Conservation (phyloP, 1,140 invertebrate species). For the Leptinotarsa lineolata region DNA sequence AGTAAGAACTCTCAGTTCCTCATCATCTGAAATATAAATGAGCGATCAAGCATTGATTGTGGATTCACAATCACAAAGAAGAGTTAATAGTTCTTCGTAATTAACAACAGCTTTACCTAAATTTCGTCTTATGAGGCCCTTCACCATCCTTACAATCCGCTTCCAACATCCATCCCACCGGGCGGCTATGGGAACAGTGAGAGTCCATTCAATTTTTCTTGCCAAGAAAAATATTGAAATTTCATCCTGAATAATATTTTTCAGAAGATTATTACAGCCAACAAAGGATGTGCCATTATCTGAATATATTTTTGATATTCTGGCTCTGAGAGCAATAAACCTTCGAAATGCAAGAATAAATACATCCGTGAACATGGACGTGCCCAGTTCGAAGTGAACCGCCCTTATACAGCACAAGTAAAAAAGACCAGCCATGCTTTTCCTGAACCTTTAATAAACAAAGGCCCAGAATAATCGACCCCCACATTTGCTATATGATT, state of each 20-base stretch:
- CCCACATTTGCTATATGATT: not conserved
- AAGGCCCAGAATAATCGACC: slow-evolving; percentile 47
- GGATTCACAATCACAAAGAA: too few relatives aligned
- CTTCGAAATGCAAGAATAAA: slow-evolving; percentile 47
- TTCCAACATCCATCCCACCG: slow-evolving; percentile 37
- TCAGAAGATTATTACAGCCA: slow-evolving; percentile 40
- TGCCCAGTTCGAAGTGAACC: slow-evolving; percentile 52
- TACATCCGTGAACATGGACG: slow-evolving; percentile 43
- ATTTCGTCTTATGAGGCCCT: too few relatives aligned
- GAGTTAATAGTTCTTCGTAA: too few relatives aligned
- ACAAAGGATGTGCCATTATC: slow-evolving; percentile 3
- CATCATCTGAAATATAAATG: too few relatives aligned
- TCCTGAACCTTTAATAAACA: slow-evolving; percentile 37
- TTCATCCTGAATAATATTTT: not conserved
- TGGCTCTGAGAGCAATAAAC: slow-evolving; percentile 48
- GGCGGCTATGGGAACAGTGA: too few relatives aligned
- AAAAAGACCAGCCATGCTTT: slow-evolving; percentile 49
- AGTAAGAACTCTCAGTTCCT: too few relatives aligned
- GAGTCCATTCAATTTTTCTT: too few relatives aligned
- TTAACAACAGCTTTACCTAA: too few relatives aligned
- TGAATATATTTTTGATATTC: not conserved
- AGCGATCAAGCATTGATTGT: too few relatives aligned
- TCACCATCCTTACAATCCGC: too few relatives aligned
- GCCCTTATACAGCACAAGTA: slow-evolving; percentile 47
- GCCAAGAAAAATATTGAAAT: slow-evolving; percentile 31